Conservation (phyloP, 1,140 invertebrate species). For the Daktulosphaira vitifoliae region DNA sequence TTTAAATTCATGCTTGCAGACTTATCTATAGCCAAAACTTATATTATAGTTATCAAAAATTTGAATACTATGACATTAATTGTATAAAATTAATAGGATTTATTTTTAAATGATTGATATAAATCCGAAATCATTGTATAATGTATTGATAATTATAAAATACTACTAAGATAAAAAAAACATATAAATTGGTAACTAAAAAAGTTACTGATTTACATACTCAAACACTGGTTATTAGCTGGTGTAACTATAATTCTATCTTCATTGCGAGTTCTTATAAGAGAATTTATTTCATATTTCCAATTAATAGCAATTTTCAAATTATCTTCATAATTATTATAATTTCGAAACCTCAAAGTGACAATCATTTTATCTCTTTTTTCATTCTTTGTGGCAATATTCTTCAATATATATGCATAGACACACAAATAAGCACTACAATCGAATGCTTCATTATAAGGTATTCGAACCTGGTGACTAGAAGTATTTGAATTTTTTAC, state of each 20-base stretch:
- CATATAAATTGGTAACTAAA: too few relatives aligned
- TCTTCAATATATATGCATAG: slow-evolving; percentile 73
- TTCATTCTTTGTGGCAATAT: slow-evolving; percentile 54
- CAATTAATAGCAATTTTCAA: slow-evolving; percentile 71
- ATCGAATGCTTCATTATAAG: neutral
- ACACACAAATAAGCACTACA: slow-evolving; percentile 74
- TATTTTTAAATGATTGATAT: too few relatives aligned
- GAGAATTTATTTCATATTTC: slow-evolving; percentile 63
- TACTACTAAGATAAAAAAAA: too few relatives aligned
- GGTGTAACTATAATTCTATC: neutral
- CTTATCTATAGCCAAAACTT: too few relatives aligned
- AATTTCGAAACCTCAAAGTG: slow-evolving; percentile 67
- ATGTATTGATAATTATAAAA: too few relatives aligned
- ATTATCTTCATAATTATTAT: slow-evolving; percentile 76
- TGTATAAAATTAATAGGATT: too few relatives aligned
- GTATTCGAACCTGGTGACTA: neutral
- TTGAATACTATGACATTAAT: too few relatives aligned
- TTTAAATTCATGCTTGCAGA: too few relatives aligned
- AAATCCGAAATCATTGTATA: too few relatives aligned
- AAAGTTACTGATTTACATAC: too few relatives aligned
- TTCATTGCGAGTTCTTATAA: slow-evolving; percentile 48
- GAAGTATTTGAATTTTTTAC: neutral
- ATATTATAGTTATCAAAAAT: too few relatives aligned
- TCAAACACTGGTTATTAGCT: neutral
- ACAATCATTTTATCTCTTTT: slow-evolving; percentile 68